A percentile compares a stretch with the other conserved stretches of the same genome.
Evolutionary conservation across 2,888 invertebrate species (phyloP).

Genomic region (Ophion ellenae): DNA sequence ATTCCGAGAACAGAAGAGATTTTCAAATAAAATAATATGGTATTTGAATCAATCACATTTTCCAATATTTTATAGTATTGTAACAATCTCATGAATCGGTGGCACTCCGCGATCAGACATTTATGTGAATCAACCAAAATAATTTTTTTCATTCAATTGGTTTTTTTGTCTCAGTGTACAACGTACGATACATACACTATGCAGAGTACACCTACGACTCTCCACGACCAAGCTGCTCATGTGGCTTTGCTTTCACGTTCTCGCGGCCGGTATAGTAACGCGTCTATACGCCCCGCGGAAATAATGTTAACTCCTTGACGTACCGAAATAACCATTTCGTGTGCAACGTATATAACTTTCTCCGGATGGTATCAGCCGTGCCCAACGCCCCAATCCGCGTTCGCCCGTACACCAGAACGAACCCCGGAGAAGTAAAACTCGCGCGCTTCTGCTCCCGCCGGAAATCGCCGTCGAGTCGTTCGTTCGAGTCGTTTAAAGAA

Average conservation of each 20-base stretch:
- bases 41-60: no score
- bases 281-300: slow-evolving; percentile 52
- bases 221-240: slow-evolving; percentile 13
- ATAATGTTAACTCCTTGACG: slow-evolving; percentile 65
- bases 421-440: slow-evolving; percentile 32
- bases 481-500: not conserved
- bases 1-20: no score
- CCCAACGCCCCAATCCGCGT: slow-evolving; percentile 39
- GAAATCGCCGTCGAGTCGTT: slow-evolving; percentile 40
- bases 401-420: slow-evolving; percentile 29
- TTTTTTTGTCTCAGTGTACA: no score
- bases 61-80: no score
- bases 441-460: slow-evolving; percentile 21
- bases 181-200: not conserved
- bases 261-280: slow-evolving; percentile 39
- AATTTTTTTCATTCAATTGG: no score
- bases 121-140: no score
- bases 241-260: slow-evolving; percentile 26
- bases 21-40: no score
- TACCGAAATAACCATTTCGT: slow-evolving; percentile 65
- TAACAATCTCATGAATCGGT: no score
- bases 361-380: slow-evolving; percentile 56
- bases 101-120: no score
- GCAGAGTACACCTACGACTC: slow-evolving; percentile 12
- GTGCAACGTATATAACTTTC: slow-evolving; percentile 61